Evolutionary conservation across 2,113 vertebrate genomes (phyloP).

Genomic region (human (Homo sapiens)): GRCh38 chr14:70118001-70118500

Average conservation of each 20-base stretch:
- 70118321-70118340: not conserved
- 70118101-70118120: not conserved
- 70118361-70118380: not conserved
- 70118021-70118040: not conserved
- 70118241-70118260: not conserved
- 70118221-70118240: not conserved
- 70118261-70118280: not conserved
- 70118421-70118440: constrained; percentile 10
- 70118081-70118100: not conserved
- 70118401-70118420: not conserved
- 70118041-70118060: not conserved
- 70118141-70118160: not conserved
- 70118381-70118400: not conserved
- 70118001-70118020: fast-evolving
- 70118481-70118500: not conserved
- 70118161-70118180: not conserved
- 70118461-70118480: not conserved
- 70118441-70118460: not conserved
- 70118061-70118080: not conserved
- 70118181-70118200: not conserved
- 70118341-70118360: not conserved
- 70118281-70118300: not conserved
- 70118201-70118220: not conserved
- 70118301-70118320: not conserved
- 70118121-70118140: not conserved